phyloP scores from a whole-genome alignment of 1,140 invertebrate genomes.

The Scaptomyza hsui region DNA sequence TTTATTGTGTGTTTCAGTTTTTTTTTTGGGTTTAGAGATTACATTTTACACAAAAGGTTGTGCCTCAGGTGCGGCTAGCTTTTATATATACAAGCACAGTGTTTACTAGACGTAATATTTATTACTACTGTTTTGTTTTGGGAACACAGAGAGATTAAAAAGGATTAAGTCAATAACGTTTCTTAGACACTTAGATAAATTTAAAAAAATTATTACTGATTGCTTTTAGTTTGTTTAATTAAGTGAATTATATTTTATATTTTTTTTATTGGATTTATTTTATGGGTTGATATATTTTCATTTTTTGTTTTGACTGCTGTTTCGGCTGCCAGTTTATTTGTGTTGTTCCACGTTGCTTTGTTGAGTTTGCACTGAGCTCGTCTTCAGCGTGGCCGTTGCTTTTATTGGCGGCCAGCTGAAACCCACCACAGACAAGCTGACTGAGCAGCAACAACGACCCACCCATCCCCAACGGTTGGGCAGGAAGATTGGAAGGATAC shows the following conservation, averaged over 20 bases:
- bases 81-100: constrained; percentile 6
- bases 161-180: background rate
- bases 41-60: constrained; percentile 10
- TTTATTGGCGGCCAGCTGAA: constrained; percentile 70
- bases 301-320: constrained; percentile 23
- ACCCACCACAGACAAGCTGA: constrained; percentile 65
- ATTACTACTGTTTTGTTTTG: constrained; percentile 4
- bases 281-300: constrained; percentile 1
- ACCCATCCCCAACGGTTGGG: constrained; percentile 8
- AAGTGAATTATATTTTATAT: constrained; percentile 5
- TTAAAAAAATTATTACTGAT: background rate
- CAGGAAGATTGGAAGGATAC: constrained; percentile 49
- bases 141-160: constrained; percentile 1
- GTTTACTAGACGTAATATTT: constrained; percentile 1
- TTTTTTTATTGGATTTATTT: constrained; percentile 22
- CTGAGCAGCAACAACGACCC: constrained; percentile 25
- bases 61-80: constrained; percentile 6
- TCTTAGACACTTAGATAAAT: background rate
- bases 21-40: constrained; percentile 4
- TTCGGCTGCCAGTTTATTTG: constrained; percentile 26
- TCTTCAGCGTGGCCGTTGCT: constrained; percentile 39
- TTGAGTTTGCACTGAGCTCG: constrained; percentile 72
- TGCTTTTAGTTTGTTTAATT: background rate
- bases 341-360: constrained; percentile 71
- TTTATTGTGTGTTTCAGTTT: background rate